Base-by-base conservation (phyloP, 2,113 vertebrate species). In the Rhombomys opimus region DNA sequence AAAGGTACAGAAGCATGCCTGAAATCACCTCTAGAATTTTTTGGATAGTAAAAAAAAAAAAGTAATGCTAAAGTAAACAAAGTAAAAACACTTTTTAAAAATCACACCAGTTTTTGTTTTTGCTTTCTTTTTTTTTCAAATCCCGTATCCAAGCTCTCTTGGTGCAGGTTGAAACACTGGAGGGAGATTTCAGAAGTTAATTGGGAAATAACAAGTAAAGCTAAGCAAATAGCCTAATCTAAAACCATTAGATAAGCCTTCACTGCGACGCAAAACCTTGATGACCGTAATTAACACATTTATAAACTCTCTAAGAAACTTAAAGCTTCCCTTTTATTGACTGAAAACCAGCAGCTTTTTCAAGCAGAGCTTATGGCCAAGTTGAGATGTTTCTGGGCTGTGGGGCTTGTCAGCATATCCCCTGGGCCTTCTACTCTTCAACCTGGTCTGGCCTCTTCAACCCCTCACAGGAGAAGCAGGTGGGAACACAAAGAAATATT, bases 261-360 rank as follows among this genome's bases (percentile, higher is more conserved):
- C 93, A 89, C 78, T 91, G 68, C 50, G 81, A 94, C 91, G 82
- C 87, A 89, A 93, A 96, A 89, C 93, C 93, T 89, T 94, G 95
- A 91, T 95, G 93, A 89, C 75, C 30, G 46, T 86, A 97, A 95
- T 97, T 91, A 94, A 89, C 77, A 91, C 87, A 89, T 93, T 97
- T 92, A 93, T 89, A 94, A 96, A 96, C 75, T 88, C 88, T 86
- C 61, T 77, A 77, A 87, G 75, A 92, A 95, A 92, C 35, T 46
- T 94, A 81, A 95, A 97, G 72, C 27, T 18, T 91, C 82, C 90
- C 59, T 50, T 95, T 77, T 95, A 11, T 73, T 78, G 89, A 82
- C 73, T 89, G 84, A 94, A 96, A 97, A n/a, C n/a, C 54, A 82
- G 65, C 7, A 63, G 38, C 35, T 70, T 89, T 91, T 94, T 59